phyloP scores from a whole-genome alignment of 2,797 vertebrate genomes.

The Masticophis lateralis region DNA sequence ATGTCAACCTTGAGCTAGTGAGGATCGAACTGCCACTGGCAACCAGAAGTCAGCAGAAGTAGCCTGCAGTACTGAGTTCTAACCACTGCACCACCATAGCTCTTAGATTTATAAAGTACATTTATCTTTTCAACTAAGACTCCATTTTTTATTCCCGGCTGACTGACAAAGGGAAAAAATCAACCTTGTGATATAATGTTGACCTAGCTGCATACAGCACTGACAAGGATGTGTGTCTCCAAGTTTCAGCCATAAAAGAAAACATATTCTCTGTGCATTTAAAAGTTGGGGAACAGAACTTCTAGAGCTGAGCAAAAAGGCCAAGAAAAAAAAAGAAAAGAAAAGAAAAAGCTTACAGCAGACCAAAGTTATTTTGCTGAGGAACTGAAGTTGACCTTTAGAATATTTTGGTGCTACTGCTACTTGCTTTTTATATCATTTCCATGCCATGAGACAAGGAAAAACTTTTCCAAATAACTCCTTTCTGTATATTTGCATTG shows the following conservation, averaged over 20 bases:
- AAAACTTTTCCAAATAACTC: fast-evolving
- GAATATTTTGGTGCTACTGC: not conserved
- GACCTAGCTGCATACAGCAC: not conserved
- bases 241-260: not conserved
- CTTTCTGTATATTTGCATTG: not conserved
- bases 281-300: not conserved
- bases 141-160: not conserved
- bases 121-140: not conserved
- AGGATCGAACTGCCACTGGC: no score
- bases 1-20: no score
- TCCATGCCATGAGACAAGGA: not conserved
- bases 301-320: not conserved
- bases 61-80: no score
- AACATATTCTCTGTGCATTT: not conserved
- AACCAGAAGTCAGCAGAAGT: no score
- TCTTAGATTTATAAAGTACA: not conserved
- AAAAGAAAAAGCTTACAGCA: not conserved
- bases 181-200: not conserved
- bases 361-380: not conserved
- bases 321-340: no score
- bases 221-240: not conserved
- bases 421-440: not conserved
- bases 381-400: not conserved
- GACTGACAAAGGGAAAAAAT: no score
- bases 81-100: no score